Evolutionary conservation across 92 coral and sea anemone species (phyloP), one percentile per base, ranked within the genome.

Genomic region (Epizoanthus rinbou): DNA sequence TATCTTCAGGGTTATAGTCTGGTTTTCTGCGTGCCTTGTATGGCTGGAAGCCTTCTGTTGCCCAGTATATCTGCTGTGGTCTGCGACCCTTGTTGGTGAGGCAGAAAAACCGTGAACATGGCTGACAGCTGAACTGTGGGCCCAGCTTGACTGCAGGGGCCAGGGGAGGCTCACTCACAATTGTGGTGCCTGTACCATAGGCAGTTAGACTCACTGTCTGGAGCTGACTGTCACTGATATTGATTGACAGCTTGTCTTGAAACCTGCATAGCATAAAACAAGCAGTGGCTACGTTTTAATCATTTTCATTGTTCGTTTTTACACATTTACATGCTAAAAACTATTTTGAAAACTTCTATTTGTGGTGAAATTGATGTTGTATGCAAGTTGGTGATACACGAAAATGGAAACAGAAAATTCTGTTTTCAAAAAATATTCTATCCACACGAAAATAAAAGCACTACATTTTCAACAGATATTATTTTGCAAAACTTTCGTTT

Each of bases 31-130:
- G 92, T 4, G 98, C 91, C 86, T 91, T 96, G 93, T 88, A 88
- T 6, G 91, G 87, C 73, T 85, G 89, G 83, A 91, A 96, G 23
- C 99, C 99, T 74, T 96, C 99, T 22, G 99, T 96, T 76, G 97
- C 86, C 99, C 99, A 96, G 86, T 96, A 96, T 24, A 97, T 90
- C 87, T 97, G 99, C 73, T 97, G 99, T 68, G 99, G 91, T 62
- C 99, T 81, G 28, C 98, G 74, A 7, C 99, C 99, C 43, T 91
- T 90, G 84, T 97, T 97, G 16, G 93, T 97, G 37, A 97, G 85
- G 24, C 85, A 76, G 84, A 94, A 97, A 84, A 68, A 79, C 73
- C 92, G 90, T 35, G 89, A 86, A 17, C 93, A 91, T 9, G 97
- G 95, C 69, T 88, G 94, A 68, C 95, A 92, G 85, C 99, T 97